Conservation (phyloP, 1,140 invertebrate species). For the Drosophila leontia region DNA sequence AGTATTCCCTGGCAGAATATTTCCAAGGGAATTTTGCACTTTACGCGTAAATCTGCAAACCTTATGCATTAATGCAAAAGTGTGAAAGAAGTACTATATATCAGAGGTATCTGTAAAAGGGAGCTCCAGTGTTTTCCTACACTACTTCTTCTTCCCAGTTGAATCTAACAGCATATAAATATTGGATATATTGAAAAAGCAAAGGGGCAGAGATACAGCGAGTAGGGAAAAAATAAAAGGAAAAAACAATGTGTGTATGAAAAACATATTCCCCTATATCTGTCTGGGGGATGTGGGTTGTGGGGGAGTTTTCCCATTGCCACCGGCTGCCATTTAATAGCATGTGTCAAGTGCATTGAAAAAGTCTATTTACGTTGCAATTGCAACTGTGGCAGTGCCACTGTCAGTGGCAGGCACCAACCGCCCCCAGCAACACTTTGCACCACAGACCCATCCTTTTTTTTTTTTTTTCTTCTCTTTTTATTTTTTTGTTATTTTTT, state of each 20-base stretch:
- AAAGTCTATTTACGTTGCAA: conserved; percentile 82
- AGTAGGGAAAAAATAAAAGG: conserved; percentile 30
- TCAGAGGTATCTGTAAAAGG: not conserved
- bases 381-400: conserved; percentile 67
- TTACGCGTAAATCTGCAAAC: not conserved
- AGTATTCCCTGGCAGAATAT: not conserved
- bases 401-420: conserved; percentile 21
- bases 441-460: not conserved
- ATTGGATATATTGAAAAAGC: conserved; percentile 59
- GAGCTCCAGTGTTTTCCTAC: not conserved
- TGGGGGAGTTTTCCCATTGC: conserved; percentile 1
- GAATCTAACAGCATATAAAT: conserved; percentile 72
- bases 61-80: conserved; percentile 14
- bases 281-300: conserved; percentile 5
- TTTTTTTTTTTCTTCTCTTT: not conserved
- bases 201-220: not conserved
- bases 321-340: conserved; percentile 76
- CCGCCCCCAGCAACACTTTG: conserved; percentile 19
- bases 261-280: conserved; percentile 45
- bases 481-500: not conserved
- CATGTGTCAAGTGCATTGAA: conserved; percentile 83
- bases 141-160: conserved; percentile 2
- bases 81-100: not conserved
- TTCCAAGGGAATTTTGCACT: not conserved
- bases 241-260: conserved; percentile 31